Evolutionary conservation across 2,113 vertebrate genomes (phyloP).

Genomic region (Tetraodon nigroviridis): DNA sequence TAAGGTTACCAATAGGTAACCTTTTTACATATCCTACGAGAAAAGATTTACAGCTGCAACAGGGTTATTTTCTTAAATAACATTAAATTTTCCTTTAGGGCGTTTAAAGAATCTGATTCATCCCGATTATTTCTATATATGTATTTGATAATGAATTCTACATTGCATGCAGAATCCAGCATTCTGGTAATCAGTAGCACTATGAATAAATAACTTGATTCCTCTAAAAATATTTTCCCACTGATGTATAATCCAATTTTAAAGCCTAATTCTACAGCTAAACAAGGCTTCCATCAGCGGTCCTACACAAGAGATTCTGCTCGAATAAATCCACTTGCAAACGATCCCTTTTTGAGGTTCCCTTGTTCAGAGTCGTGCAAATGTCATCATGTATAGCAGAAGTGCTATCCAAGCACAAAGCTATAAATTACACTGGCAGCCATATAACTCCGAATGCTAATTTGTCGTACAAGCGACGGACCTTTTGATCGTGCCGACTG

Average conservation of each 20-base stretch:
- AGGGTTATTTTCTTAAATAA: no score
- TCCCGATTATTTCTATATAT: no score
- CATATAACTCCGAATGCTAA: conserved; percentile 54
- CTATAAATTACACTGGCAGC: conserved; percentile 39
- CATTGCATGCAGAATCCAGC: no score
- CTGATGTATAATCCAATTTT: no score
- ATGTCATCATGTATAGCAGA: conserved; percentile 49
- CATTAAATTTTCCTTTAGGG: no score
- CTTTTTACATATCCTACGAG: not conserved
- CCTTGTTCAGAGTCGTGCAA: conserved; percentile 17
- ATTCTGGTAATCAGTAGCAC: no score
- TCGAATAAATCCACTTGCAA: conserved; percentile 25
- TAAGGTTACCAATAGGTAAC: no score
- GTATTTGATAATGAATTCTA: no score
- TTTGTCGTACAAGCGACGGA: conserved; percentile 48
- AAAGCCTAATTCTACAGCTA: not conserved
- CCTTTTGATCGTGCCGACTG: conserved; percentile 48
- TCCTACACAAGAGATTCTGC: conserved; percentile 9
- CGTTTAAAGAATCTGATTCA: no score
- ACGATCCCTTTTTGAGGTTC: conserved; percentile 20
- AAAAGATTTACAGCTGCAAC: no score
- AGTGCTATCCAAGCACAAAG: conserved; percentile 28
- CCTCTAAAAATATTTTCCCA: not conserved
- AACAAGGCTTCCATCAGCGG: not conserved
- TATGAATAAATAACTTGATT: no score